Conservation (phyloP, 1,140 invertebrate genomes). For the Oreohelix idahoensis region DNA sequence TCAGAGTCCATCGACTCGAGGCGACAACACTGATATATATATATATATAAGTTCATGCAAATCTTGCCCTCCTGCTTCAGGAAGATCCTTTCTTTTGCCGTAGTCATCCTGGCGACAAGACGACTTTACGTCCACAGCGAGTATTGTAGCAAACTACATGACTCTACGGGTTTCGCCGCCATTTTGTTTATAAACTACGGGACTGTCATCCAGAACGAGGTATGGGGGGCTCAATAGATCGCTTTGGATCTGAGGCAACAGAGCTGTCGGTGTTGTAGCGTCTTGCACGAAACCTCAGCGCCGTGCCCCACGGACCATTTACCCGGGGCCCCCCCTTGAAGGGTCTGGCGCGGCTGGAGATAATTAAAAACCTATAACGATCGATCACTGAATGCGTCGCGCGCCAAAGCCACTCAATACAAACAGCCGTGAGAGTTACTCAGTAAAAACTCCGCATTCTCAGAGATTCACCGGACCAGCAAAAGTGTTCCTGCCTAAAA, state of each 20-base stretch:
- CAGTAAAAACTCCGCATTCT: no score
- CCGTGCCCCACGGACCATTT: constrained; percentile 24
- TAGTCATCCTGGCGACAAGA: not conserved
- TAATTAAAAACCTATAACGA: constrained; percentile 34
- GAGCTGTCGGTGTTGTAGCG: not conserved
- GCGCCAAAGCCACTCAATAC: not conserved
- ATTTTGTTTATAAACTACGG: constrained; percentile 28
- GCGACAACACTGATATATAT: no score
- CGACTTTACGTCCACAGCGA: not conserved
- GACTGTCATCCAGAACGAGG: constrained; percentile 17
- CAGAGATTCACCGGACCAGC: no score
- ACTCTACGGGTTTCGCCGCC: constrained; percentile 14
- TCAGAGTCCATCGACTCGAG: no score
- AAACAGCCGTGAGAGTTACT: no score
- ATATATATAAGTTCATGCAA: no score
- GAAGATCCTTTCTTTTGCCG: not conserved
- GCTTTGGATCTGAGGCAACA: constrained; percentile 2
- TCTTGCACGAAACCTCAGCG: not conserved
- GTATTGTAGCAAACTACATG: not conserved
- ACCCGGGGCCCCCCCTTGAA: constrained; percentile 17
- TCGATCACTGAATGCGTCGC: constrained; percentile 4
- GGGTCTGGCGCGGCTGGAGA: constrained; percentile 18
- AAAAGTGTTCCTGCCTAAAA: no score
- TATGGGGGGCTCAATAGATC: no score
- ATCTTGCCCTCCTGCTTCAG: not conserved